Base-by-base conservation (phyloP, 2,888 invertebrate genomes). In the Hemaris fuciformis region DNA sequence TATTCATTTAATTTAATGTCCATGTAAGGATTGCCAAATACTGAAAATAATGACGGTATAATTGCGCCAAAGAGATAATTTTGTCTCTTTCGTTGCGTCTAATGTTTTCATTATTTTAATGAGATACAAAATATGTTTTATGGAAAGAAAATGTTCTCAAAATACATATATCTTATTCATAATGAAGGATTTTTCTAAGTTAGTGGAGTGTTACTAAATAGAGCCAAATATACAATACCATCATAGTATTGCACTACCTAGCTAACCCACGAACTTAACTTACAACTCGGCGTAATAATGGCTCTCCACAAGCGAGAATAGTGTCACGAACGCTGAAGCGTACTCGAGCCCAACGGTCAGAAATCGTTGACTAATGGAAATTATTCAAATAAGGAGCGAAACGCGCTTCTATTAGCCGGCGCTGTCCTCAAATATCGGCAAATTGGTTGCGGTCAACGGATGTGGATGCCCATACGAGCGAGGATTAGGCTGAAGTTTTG, bases 331-430 rank as follows among this genome's bases (percentile, higher is more conserved):
- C 18, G 0, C 25, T 20, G 4, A 25, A 42, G 7, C 2, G 6
- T 13, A 8, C 3, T 38, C 34, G 10, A 41, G 23, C 45, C 48
- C 41, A 56, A 6, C 23, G 64, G 57, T 58, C 60, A 57, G 22
- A 68, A 75, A 72, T 73, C 63, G 64, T 62, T 62, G 62, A 63
- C 66, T 75, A 77, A 77, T 77, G 72, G 75, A 75, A 76, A 79
- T 79, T 79, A 80, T 79, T 77, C 75, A 77, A 77, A 80, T 75
- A 73, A 73, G 74, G 68, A 61, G 59, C 62, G 48, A 20, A 18
- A 34, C 38, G 20, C 48, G 42, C 67, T 69, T 56, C 66, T 74
- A 71, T 75, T 72, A 73, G 64, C 66, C 2, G 65, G 65, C 25
- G 34, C 46, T 56, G 42, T 70, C 63, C 68, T 73, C 72, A 75